These are phyloP conservation scores for Catotricha subobsoleta DNA, from an alignment of 2,888 invertebrate genomes.

Conservation along the genomic window DNA sequence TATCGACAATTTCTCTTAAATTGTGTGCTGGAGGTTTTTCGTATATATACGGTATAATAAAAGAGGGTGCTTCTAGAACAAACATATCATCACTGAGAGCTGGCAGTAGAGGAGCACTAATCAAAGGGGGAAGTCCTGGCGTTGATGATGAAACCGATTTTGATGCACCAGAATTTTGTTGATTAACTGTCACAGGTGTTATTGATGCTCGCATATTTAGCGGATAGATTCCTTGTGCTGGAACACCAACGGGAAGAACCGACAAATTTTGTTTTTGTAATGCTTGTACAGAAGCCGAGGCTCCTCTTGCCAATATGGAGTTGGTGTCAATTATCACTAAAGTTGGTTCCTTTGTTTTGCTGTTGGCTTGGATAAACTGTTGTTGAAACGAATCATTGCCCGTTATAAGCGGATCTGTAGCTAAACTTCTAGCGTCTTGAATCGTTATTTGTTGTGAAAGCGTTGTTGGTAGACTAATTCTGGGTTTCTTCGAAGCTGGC, in stretches of 20 bases:
- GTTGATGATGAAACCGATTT: slow-evolving; percentile 16
- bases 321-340: slow-evolving; percentile 65
- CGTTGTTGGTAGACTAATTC: slow-evolving; percentile 2
- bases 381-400: slow-evolving; percentile 8
- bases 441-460: slow-evolving; percentile 18
- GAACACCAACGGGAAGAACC: slow-evolving; percentile 34
- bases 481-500: slow-evolving; percentile 19
- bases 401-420: slow-evolving; percentile 2
- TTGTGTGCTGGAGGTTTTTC: slow-evolving; percentile 72
- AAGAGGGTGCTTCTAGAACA: slow-evolving; percentile 81
- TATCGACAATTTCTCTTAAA: slow-evolving; percentile 51
- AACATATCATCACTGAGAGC: slow-evolving; percentile 82
- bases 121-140: slow-evolving; percentile 24
- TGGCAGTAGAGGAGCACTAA: slow-evolving; percentile 49
- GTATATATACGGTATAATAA: slow-evolving; percentile 84
- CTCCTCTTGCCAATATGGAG: slow-evolving; percentile 35
- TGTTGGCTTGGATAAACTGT: slow-evolving; percentile 9
- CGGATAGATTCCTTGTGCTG: slow-evolving; percentile 46
- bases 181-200: slow-evolving; percentile 25
- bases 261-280: slow-evolving; percentile 10
- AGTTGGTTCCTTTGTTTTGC: slow-evolving; percentile 43
- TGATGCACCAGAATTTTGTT: neutral
- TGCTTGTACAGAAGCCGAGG: slow-evolving; percentile 16
- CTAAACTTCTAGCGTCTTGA: slow-evolving; percentile 26
- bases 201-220: slow-evolving; percentile 39